These are phyloP conservation scores for Eilema depressum DNA, from an alignment of 2,888 invertebrate species.

Conservation along the genomic window DNA sequence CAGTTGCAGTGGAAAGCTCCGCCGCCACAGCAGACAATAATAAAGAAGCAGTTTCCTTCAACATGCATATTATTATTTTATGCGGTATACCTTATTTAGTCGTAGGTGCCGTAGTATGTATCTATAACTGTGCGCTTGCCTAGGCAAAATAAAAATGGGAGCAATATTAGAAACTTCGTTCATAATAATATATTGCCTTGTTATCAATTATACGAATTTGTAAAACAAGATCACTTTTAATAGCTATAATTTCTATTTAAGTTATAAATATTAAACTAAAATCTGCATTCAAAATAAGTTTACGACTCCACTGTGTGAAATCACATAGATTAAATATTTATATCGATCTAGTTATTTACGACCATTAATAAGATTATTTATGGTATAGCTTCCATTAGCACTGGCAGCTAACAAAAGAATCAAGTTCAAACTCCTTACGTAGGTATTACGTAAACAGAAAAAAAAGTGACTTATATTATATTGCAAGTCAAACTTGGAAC, in stretches of 20 bases:
- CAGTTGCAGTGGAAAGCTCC: not conserved
- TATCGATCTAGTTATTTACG: constrained; percentile 21
- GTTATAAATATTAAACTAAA: constrained; percentile 3
- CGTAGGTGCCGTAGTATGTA: too few relatives aligned
- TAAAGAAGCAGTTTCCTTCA: too few relatives aligned
- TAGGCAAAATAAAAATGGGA: not conserved
- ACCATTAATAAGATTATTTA: constrained; percentile 20
- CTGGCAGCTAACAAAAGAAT: constrained; percentile 24
- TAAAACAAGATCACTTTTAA: not conserved
- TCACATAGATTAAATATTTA: constrained; percentile 16
- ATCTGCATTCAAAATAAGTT: constrained; percentile 14
- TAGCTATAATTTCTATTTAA: not conserved
- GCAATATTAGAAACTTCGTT: not conserved
- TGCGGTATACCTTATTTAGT: too few relatives aligned
- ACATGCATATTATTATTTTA: too few relatives aligned
- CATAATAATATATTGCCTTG: too few relatives aligned
- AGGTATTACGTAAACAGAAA: constrained; percentile 22
- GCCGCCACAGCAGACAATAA: not conserved
- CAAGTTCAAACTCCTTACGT: constrained; percentile 13
- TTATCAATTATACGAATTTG: not conserved
- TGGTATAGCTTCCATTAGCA: constrained; percentile 8
- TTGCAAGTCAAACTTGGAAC: constrained; percentile 24
- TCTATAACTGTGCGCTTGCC: too few relatives aligned
- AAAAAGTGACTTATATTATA: constrained; percentile 14
- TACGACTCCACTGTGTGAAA: constrained; percentile 9